Conservation (phyloP, 2,113 vertebrate species). For the Polyodon spathula region DNA sequence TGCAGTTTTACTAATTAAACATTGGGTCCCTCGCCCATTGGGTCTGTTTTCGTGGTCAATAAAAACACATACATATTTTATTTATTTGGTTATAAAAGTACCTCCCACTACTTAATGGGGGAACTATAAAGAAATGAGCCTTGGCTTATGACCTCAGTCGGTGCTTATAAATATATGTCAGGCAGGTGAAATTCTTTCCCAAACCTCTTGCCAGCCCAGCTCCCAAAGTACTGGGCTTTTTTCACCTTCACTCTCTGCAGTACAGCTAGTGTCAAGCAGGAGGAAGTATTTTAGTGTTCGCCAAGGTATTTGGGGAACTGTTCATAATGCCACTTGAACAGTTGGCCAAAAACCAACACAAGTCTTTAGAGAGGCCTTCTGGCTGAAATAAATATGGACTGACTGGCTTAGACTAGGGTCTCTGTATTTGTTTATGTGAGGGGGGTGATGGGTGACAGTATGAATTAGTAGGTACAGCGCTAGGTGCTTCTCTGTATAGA, state of each 20-base stretch:
- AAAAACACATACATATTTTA: too few relatives aligned
- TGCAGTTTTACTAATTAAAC: neutral
- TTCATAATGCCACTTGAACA: slow-evolving; percentile 71
- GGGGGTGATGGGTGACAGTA: too few relatives aligned
- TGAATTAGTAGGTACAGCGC: too few relatives aligned
- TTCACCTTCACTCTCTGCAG: slow-evolving; percentile 61
- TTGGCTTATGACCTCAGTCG: slow-evolving; percentile 14
- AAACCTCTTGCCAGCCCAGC: slow-evolving; percentile 44
- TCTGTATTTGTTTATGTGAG: too few relatives aligned
- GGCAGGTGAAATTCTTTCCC: slow-evolving; percentile 47
- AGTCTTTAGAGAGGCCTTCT: slow-evolving; percentile 31
- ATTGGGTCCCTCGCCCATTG: slow-evolving; percentile 5
- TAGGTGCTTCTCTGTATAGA: too few relatives aligned
- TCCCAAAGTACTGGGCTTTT: slow-evolving; percentile 59
- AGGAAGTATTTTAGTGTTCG: slow-evolving; percentile 64
- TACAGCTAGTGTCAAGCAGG: slow-evolving; percentile 61
- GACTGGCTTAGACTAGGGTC: slow-evolving; percentile 10
- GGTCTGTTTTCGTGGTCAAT: too few relatives aligned
- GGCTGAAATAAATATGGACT: slow-evolving; percentile 4
- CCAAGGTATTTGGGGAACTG: slow-evolving; percentile 66
- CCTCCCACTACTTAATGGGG: slow-evolving; percentile 3
- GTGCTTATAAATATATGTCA: slow-evolving; percentile 32
- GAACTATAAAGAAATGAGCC: slow-evolving; percentile 16
- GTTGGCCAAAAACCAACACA: slow-evolving; percentile 66
- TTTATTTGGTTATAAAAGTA: neutral